phyloP scores from a whole-genome alignment of 2,888 invertebrate genomes.

The Alviniconcha strummeri region DNA sequence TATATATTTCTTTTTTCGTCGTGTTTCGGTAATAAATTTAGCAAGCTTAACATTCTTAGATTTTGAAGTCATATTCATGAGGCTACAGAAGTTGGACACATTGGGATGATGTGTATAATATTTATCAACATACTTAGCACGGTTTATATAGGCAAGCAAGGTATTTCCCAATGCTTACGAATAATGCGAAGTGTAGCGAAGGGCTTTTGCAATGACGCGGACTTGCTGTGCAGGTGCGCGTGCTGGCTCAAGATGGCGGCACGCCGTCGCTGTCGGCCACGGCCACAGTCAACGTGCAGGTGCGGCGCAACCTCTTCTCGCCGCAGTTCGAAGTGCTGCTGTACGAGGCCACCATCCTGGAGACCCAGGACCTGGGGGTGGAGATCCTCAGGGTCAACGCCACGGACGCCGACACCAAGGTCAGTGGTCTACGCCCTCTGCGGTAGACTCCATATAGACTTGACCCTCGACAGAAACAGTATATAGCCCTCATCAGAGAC shows the following conservation, averaged over 20 bases:
- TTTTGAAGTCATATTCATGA: no score
- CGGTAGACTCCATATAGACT: not conserved
- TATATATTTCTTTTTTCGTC: no score
- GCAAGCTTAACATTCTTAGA: no score
- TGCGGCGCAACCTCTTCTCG: constrained; percentile 52
- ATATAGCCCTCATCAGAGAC: not conserved
- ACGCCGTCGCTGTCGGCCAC: constrained; percentile 56
- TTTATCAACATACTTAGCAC: no score
- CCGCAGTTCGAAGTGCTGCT: constrained; percentile 47
- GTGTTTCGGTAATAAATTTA: no score
- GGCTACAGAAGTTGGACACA: no score
- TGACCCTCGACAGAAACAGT: not conserved
- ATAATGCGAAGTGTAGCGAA: not conserved
- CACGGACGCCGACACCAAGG: constrained; percentile 56
- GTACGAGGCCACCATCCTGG: constrained; percentile 55
- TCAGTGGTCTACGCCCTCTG: constrained; percentile 15
- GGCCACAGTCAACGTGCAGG: constrained; percentile 53
- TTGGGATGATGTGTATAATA: no score
- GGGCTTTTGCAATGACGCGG: not conserved
- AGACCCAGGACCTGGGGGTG: constrained; percentile 57
- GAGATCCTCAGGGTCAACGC: constrained; percentile 52
- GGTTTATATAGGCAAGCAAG: no score
- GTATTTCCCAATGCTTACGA: not conserved
- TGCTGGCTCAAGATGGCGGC: constrained; percentile 63
- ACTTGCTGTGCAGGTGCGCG: constrained; percentile 52